Conservation (phyloP, 2,888 invertebrate species). For the Plutella xylostella region DNA sequence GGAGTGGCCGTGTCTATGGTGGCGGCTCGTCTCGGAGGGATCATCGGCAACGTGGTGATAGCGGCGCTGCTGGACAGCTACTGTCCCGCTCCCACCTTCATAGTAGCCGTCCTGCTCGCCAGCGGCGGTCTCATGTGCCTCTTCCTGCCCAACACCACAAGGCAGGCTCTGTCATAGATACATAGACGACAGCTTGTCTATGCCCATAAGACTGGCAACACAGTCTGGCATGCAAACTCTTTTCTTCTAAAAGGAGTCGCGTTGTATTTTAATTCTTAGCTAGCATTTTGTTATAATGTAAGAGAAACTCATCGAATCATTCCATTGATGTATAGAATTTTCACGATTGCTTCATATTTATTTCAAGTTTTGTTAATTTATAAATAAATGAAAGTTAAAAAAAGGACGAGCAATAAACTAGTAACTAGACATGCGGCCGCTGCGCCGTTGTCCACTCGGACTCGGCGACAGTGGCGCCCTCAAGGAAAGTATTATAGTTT, state of each 20-base stretch:
- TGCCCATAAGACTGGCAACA: too few species aligned
- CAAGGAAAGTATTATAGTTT: constrained; percentile 45
- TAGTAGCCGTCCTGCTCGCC: constrained; percentile 86
- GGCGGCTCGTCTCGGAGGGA: constrained; percentile 89
- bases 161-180: constrained; percentile 74
- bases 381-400: too few species aligned
- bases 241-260: too few species aligned
- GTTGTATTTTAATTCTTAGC: not conserved
- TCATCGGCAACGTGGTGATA: constrained; percentile 87
- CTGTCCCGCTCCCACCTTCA: constrained; percentile 93
- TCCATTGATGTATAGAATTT: constrained; percentile 32
- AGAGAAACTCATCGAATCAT: constrained; percentile 3
- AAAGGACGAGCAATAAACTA: constrained; percentile 27
- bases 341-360: constrained; percentile 24
- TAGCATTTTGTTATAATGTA: not conserved
- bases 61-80: constrained; percentile 87
- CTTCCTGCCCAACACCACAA: constrained; percentile 90
- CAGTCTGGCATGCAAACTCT: too few species aligned
- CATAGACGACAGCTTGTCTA: too few species aligned
- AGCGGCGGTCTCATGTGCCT: constrained; percentile 90
- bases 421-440: constrained; percentile 29
- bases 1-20: constrained; percentile 93
- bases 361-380: constrained; percentile 31
- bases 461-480: too few species aligned
- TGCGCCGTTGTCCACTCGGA: constrained; percentile 37